Evolutionary conservation across 92 coral and sea anemone genomes (phyloP), one percentile per base, ranked within the genome.

Genomic region (Phenganax subtilis): DNA sequence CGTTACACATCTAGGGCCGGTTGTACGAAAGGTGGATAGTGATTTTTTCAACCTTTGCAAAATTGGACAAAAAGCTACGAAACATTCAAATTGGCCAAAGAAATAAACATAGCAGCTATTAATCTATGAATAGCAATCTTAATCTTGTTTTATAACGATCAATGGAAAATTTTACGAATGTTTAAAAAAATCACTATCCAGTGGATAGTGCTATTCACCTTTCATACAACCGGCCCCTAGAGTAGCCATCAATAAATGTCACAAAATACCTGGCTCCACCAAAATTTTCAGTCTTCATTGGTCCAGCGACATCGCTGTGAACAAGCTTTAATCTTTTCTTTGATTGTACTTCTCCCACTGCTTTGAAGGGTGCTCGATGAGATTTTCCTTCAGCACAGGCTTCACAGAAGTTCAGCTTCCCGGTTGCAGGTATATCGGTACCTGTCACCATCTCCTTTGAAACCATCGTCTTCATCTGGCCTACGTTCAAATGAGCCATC

Each of bases 391-490:
- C 27, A 10, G 71, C 27, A 65, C 71, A 65, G 71, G 71, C 71
- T 65, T 65, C 71, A 65, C 71, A 65, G 47, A 65, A 65, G 71
- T 65, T 27, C 47, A 65, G 71, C 47, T 65, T 65, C 71, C 71
- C 71, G 10, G 71, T 65, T 65, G 7, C 28, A 3, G 71, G 71
- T 28, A 1, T 65, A 11, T 65, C 71, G 5, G 47, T 37, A 37
- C 47, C 47, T 37, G 47, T 37, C 5, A 37, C 47, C 47, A 37
- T 37, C 47, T 37, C 47, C 47, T 37, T 37, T 37, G 5, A 37
- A 37, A 37, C 2, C 47, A 1, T 37, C 5, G 3, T 5, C 47
- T 37, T 37, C 47, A 37, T 37, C 47, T 37, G 47, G 3, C 47
- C 25, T 20, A 20, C 25, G 7, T 59, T 59, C 57, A 71, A 11